phyloP scores from a whole-genome alignment of 2,888 invertebrate genomes.

The Pterostichus madidus region DNA sequence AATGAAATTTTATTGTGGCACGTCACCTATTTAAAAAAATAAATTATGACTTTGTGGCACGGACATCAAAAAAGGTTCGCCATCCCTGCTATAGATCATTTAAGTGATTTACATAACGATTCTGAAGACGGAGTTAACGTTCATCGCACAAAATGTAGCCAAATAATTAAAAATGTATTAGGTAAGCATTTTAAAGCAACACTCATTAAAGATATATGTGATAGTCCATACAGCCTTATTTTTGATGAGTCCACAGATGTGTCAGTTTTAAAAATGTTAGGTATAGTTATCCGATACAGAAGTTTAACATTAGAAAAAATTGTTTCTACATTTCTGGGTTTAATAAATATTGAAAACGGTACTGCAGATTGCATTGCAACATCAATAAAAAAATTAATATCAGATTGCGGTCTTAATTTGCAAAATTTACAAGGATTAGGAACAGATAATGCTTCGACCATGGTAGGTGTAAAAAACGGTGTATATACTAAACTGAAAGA shows the following conservation, averaged over 20 bases:
- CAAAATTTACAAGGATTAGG: slow-evolving; percentile 72
- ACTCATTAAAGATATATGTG: slow-evolving; percentile 69
- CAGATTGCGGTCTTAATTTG: slow-evolving; percentile 70
- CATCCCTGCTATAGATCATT: too few species aligned
- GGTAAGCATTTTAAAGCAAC: slow-evolving; percentile 67
- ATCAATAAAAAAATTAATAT: slow-evolving; percentile 62
- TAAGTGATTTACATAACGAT: neutral
- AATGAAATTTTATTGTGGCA: too few species aligned
- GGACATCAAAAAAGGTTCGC: too few species aligned
- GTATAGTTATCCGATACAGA: slow-evolving; percentile 68
- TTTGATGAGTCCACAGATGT: slow-evolving; percentile 71
- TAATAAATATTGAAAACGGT: slow-evolving; percentile 67
- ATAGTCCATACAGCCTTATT: slow-evolving; percentile 69
- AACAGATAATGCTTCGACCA: slow-evolving; percentile 74
- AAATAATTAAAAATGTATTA: slow-evolving; percentile 69
- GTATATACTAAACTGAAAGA: slow-evolving; percentile 72
- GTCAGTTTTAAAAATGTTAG: slow-evolving; percentile 68
- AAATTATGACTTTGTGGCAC: too few species aligned
- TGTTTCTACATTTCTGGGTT: slow-evolving; percentile 69
- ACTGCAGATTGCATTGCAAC: slow-evolving; percentile 68
- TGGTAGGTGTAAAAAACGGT: slow-evolving; percentile 73
- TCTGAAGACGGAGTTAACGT: slow-evolving; percentile 23
- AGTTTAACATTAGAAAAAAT: slow-evolving; percentile 67
- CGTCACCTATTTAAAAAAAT: too few species aligned
- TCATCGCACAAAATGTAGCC: slow-evolving; percentile 69